Evolutionary conservation across 1,140 invertebrate genomes (phyloP), one percentile per base, ranked within the genome.

Genomic region (Pentalonia nigronervosa): DNA sequence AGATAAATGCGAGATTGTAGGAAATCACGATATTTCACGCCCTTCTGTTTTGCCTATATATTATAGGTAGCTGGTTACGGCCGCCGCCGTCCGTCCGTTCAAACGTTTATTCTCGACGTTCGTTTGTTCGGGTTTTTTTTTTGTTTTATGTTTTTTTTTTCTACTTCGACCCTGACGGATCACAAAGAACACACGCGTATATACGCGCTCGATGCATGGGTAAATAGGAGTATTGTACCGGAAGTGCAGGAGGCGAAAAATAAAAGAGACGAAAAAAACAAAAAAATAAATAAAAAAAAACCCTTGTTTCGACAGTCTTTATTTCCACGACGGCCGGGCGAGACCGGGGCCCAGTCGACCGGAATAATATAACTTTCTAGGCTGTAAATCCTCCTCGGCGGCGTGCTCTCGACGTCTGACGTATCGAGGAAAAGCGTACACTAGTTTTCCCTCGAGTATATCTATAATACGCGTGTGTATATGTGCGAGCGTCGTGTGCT

Each of bases 351-450:
- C 76, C 67, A 53, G 91, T 83, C 67, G 67, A 92, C 91, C 91
- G 91, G 91, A 92, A 92, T 84, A 92, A 92, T 92, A 84, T 53
- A 83, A 84, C 91, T 92, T 92, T 84, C 91, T 41, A 81, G 91
- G 76, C 81, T 83, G 76, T 84, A 84, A 92, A 92, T 84, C 76
- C 56, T 91, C 56, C 67, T 91, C 30, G 60, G 91, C 60, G 45
- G 91, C 21, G 47, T 92, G 91, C 91, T 53, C 91, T 50, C 76
- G 91, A 92, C 91, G n/a, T 92, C 76, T 84, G 76, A 84, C 91
- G 91, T 92, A 84, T 92, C 47, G 91, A 84, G 36, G 47, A 45
- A 83, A 50, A 76, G n/a, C 60, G n/a, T 76, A 76, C 41, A 41
- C 41, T n/a, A 41, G n/a, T 92, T 92, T 92, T 92, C 91, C 53